Evolutionary conservation across 2,113 vertebrate species (phyloP).

Genomic region (Passer montanus): DNA sequence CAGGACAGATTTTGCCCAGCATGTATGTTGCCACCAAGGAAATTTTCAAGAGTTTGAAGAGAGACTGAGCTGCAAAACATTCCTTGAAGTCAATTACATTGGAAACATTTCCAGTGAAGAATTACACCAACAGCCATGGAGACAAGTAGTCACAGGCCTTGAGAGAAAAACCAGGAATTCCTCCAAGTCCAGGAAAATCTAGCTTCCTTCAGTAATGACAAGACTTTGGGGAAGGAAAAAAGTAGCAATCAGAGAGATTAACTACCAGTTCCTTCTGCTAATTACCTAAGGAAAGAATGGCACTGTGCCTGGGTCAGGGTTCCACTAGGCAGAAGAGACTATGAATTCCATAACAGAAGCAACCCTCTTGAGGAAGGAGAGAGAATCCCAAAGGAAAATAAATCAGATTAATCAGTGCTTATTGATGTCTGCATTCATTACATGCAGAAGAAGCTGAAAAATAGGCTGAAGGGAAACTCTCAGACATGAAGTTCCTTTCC

Average conservation of each 20-base stretch:
- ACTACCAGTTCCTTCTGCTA: neutral
- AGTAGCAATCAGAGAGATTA: neutral
- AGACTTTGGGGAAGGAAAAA: neutral
- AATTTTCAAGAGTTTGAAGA: neutral
- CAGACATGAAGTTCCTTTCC: neutral
- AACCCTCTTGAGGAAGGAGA: neutral
- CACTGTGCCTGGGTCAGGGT: accelerated
- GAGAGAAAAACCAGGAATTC: neutral
- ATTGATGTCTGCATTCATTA: accelerated
- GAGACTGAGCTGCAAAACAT: neutral
- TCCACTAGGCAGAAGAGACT: neutral
- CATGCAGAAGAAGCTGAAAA: neutral
- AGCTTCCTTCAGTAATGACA: neutral
- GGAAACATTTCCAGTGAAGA: neutral
- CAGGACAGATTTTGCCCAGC: neutral
- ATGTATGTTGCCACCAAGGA: accelerated
- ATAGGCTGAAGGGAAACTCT: neutral
- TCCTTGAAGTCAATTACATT: accelerated
- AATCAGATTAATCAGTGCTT: neutral
- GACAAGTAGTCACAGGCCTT: neutral
- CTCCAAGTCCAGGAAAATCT: neutral
- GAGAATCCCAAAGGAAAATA: neutral
- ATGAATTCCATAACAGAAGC: neutral
- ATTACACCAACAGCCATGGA: neutral
- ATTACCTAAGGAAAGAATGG: neutral